A percentile compares a stretch with the other conserved stretches of the same genome.
Conservation (phyloP, 2,888 invertebrate species). For the Drosophila tanythrix region DNA sequence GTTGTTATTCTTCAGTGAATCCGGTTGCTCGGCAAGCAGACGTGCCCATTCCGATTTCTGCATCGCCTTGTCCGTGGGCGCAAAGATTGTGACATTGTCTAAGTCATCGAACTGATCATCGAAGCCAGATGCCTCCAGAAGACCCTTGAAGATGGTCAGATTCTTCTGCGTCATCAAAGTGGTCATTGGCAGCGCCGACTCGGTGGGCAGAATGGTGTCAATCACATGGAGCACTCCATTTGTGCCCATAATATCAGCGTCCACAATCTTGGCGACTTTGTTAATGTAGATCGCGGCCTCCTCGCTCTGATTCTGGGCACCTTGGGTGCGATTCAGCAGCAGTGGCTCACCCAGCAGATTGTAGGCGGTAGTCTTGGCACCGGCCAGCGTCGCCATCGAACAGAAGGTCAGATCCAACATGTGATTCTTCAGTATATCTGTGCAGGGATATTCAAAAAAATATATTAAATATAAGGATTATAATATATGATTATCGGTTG, state of each 20-base stretch:
- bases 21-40: conserved; percentile 82
- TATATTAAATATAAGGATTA: background rate
- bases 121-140: conserved; percentile 86
- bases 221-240: conserved; percentile 91
- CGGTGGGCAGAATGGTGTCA: conserved; percentile 88
- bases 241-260: conserved; percentile 88
- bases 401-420: conserved; percentile 89
- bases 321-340: conserved; percentile 85
- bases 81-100: conserved; percentile 88
- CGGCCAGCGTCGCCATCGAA: conserved; percentile 87
- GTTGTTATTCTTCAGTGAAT: conserved; percentile 80
- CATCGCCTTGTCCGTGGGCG: conserved; percentile 88
- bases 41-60: conserved; percentile 84
- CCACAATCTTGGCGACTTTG: conserved; percentile 86
- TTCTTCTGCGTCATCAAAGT: conserved; percentile 87
- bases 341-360: conserved; percentile 84
- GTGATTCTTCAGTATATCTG: conserved; percentile 89
- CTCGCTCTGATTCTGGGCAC: conserved; percentile 84
- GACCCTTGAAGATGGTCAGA: conserved; percentile 86
- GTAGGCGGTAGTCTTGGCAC: conserved; percentile 83
- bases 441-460: background rate
- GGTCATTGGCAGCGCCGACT: conserved; percentile 85
- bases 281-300: conserved; percentile 86
- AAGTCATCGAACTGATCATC: conserved; percentile 86
- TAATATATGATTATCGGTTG: background rate